Evolutionary conservation across 2,797 vertebrate species (phyloP).

Genomic region (Melanotaenia trifasciata): DNA sequence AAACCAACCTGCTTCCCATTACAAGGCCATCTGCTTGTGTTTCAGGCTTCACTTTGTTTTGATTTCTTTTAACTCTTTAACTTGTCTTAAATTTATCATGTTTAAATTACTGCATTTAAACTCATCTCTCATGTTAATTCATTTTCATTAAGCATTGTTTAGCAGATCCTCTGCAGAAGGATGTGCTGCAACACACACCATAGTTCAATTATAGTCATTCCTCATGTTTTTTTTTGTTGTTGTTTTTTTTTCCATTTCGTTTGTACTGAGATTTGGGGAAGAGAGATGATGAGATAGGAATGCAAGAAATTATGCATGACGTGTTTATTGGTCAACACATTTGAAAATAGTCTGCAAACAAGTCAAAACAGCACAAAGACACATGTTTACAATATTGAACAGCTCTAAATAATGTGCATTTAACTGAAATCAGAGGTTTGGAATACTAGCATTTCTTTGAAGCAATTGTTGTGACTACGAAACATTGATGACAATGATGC

Average conservation of each 20-base stretch:
- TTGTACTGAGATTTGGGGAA: constrained; percentile 34
- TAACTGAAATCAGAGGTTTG: constrained; percentile 27
- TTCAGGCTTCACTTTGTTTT: constrained; percentile 79
- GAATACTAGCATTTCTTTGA: constrained; percentile 11
- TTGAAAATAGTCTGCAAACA: constrained; percentile 20
- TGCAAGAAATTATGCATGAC: constrained; percentile 52
- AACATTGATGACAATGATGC: constrained; percentile 21
- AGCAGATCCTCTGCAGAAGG: constrained; percentile 39
- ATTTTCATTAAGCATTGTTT: constrained; percentile 66
- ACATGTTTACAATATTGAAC: constrained; percentile 21
- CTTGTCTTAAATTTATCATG: constrained; percentile 61
- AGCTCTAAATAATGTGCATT: constrained; percentile 25
- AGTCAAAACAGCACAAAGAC: not conserved
- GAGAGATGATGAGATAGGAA: constrained; percentile 40
- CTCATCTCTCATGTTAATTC: constrained; percentile 61
- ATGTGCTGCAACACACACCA: constrained; percentile 33
- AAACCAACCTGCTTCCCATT: constrained; percentile 82
- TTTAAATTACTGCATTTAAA: constrained; percentile 72
- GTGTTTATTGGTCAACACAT: constrained; percentile 43
- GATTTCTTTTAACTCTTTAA: constrained; percentile 72
- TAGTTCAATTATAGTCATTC: constrained; percentile 40
- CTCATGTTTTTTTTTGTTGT: constrained; percentile 48
- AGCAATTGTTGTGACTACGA: constrained; percentile 23
- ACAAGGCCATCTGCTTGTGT: constrained; percentile 79
- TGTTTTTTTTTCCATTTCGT: constrained; percentile 41